Conservation (phyloP, 2,797 vertebrate species). For the Sphaeramia orbicularis region DNA sequence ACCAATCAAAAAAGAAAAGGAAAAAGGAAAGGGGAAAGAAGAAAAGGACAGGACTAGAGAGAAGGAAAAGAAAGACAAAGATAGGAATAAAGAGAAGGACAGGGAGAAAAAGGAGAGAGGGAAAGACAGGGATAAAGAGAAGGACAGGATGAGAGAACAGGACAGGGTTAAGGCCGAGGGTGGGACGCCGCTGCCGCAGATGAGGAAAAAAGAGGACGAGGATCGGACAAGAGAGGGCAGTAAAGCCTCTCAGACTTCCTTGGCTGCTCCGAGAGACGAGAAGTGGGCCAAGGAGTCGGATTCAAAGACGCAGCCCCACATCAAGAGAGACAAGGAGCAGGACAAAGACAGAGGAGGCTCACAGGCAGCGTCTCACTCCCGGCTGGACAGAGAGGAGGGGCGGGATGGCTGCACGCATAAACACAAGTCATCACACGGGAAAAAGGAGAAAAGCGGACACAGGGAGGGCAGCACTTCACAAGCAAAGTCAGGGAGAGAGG, state of each 20-base stretch:
- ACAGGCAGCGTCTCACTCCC: slow-evolving; percentile 30
- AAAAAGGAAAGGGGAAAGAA: slow-evolving; percentile 66
- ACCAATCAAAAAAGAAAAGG: slow-evolving; percentile 74
- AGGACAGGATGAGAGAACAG: slow-evolving; percentile 61
- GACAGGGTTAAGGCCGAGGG: slow-evolving; percentile 63
- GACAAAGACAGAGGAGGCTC: slow-evolving; percentile 61
- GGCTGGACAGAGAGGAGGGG: slow-evolving; percentile 75
- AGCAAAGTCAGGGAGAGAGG: slow-evolving; percentile 59
- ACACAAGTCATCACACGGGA: slow-evolving; percentile 77
- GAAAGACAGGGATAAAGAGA: slow-evolving; percentile 68
- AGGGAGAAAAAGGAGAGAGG: slow-evolving; percentile 65
- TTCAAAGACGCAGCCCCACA: slow-evolving; percentile 56
- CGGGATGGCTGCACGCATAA: slow-evolving; percentile 63
- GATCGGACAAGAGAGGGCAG: slow-evolving; percentile 66
- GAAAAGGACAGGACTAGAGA: slow-evolving; percentile 70
- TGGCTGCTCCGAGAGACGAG: slow-evolving; percentile 77
- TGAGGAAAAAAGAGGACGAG: slow-evolving; percentile 75
- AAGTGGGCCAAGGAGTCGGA: slow-evolving; percentile 80
- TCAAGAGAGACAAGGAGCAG: slow-evolving; percentile 73
- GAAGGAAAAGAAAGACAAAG: slow-evolving; percentile 70
- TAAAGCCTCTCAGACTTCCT: slow-evolving; percentile 48
- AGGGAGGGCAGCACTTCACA: slow-evolving; percentile 45
- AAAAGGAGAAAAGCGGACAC: slow-evolving; percentile 78
- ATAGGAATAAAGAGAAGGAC: slow-evolving; percentile 71
- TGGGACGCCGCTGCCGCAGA: slow-evolving; percentile 8